These are phyloP conservation scores for Atta colombica DNA, from an alignment of 1,140 invertebrate genomes.

Conservation along the genomic window DNA sequence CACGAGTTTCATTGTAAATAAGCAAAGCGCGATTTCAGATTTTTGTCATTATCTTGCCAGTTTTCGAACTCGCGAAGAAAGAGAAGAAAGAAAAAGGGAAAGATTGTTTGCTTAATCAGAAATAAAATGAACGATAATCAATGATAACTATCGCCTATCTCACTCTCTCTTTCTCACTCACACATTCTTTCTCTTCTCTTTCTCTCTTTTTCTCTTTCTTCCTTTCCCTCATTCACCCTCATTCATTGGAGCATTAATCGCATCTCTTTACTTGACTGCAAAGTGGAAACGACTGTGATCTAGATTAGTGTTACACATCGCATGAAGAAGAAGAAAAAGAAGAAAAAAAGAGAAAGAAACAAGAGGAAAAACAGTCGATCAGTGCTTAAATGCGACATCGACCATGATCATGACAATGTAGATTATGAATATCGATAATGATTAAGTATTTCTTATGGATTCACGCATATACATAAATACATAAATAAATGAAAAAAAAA, in stretches of 20 bases:
- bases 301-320: slow-evolving; percentile 66
- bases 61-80: background rate
- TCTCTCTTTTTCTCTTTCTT: slow-evolving; percentile 10
- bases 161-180: background rate
- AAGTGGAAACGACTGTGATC: slow-evolving; percentile 70
- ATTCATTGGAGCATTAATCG: slow-evolving; percentile 44
- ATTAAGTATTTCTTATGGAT: slow-evolving; percentile 64
- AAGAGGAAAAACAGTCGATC: slow-evolving; percentile 39
- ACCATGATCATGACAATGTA: slow-evolving; percentile 56
- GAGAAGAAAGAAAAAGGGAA: background rate
- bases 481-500: slow-evolving; percentile 24
- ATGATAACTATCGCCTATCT: slow-evolving; percentile 35
- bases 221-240: slow-evolving; percentile 25
- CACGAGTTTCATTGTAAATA: slow-evolving; percentile 73
- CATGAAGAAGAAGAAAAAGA: slow-evolving; percentile 28
- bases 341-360: slow-evolving; percentile 3
- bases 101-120: slow-evolving; percentile 31
- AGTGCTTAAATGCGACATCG: slow-evolving; percentile 59
- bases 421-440: slow-evolving; percentile 60
- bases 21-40: slow-evolving; percentile 43
- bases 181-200: background rate
- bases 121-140: background rate
- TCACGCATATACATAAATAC: slow-evolving; percentile 55
- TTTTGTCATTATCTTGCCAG: slow-evolving; percentile 49
- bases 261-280: slow-evolving; percentile 66